Percentiles rank a stretch among this genome's conserved stretches.
Evolutionary conservation across 2,797 vertebrate genomes (phyloP).

Genomic region (Trichosurus vulpecula): DNA sequence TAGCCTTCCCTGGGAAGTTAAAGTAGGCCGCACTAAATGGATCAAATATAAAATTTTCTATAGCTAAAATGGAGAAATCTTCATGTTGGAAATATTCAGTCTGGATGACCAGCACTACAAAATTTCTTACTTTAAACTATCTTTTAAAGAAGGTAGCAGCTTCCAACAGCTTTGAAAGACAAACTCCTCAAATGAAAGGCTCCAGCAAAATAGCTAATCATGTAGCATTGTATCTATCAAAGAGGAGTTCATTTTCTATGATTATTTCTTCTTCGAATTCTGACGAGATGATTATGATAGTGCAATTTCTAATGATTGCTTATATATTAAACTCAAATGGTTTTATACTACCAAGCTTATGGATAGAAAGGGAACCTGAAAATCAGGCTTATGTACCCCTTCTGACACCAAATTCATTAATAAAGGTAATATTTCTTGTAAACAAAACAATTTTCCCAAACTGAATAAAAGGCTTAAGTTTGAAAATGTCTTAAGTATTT

Average conservation of each 20-base stretch:
- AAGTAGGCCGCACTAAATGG: neutral
- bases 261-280: neutral
- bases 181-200: neutral
- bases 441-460: neutral
- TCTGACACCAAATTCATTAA: neutral
- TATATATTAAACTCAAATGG: neutral
- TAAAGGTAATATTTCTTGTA: neutral
- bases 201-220: constrained; percentile 27
- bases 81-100: neutral
- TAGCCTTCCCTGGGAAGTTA: neutral
- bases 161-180: neutral
- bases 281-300: neutral
- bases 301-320: neutral
- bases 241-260: neutral
- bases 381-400: neutral
- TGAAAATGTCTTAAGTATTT: neutral
- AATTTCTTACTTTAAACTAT: neutral
- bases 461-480: neutral
- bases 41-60: neutral
- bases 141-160: neutral
- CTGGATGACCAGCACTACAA: neutral
- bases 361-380: neutral
- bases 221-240: neutral
- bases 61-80: neutral
- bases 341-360: neutral